phyloP scores from a whole-genome alignment of 2,888 invertebrate species.

The Synergus umbraculus region DNA sequence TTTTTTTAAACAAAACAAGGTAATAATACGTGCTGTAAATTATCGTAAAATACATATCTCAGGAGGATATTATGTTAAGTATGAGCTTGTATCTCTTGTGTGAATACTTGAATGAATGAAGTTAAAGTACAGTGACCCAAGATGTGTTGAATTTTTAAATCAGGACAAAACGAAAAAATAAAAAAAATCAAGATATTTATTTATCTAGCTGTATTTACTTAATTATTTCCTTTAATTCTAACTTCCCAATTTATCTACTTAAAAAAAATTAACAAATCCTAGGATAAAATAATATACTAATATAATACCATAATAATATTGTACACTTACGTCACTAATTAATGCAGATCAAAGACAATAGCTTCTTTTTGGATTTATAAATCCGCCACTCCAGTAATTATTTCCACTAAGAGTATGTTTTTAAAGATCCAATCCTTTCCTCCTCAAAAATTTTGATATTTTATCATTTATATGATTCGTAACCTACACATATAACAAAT shows the following conservation, averaged over 20 bases:
- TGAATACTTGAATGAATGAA: conserved; percentile 39
- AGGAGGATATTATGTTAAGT: conserved; percentile 32
- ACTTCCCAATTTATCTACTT: not conserved
- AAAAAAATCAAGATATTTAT: conserved; percentile 36
- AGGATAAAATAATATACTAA: too few relatives aligned
- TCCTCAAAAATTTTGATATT: too few relatives aligned
- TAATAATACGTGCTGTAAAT: not conserved
- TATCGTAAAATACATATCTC: not conserved
- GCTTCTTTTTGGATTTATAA: too few relatives aligned
- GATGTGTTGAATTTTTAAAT: conserved; percentile 35
- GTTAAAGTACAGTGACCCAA: conserved; percentile 19
- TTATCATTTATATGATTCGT: too few relatives aligned
- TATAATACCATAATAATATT: too few relatives aligned
- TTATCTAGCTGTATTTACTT: conserved; percentile 12
- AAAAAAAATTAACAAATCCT: too few relatives aligned
- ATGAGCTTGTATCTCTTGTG: conserved; percentile 31
- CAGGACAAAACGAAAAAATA: conserved; percentile 5
- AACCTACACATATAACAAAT: too few relatives aligned
- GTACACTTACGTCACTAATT: too few relatives aligned
- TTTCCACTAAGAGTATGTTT: too few relatives aligned
- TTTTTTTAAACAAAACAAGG: not conserved
- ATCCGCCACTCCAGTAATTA: too few relatives aligned
- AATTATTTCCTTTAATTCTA: not conserved
- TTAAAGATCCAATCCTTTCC: too few relatives aligned
- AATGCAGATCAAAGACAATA: too few relatives aligned